Conservation (phyloP, 2,113 vertebrate genomes). For the Lathamus discolor region DNA sequence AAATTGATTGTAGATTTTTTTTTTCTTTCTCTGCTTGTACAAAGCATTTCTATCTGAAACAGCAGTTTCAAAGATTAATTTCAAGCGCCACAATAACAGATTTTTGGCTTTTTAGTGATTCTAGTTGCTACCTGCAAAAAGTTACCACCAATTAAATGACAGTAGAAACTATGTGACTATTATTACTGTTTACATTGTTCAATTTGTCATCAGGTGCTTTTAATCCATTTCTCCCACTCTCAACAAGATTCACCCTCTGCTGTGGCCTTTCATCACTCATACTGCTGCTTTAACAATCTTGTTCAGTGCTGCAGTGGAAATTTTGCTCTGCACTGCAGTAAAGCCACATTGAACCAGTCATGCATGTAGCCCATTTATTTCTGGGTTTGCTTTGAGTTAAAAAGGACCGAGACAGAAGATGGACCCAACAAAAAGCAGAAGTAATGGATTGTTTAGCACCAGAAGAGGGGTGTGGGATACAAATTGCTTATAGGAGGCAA, state of each 20-base stretch:
- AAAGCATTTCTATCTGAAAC: not conserved
- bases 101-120: not conserved
- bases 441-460: not conserved
- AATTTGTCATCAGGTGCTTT: not conserved
- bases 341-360: not conserved
- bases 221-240: not conserved
- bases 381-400: not conserved
- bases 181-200: not conserved
- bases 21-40: not conserved
- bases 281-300: not conserved
- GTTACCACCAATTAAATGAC: not conserved
- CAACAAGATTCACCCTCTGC: not conserved
- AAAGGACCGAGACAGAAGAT: not conserved
- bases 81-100: not conserved
- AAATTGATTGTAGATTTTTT: not conserved
- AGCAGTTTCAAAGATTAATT: not conserved
- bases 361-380: not conserved
- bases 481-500: not conserved
- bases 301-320: not conserved
- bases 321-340: constrained; percentile 26
- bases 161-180: not conserved
- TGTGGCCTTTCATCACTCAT: constrained; percentile 11
- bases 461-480: not conserved
- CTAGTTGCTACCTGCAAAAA: not conserved
- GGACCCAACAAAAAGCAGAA: not conserved